Evolutionary conservation across 2,113 vertebrate genomes (phyloP).

Genomic region (Phalacrocorax carbo): DNA sequence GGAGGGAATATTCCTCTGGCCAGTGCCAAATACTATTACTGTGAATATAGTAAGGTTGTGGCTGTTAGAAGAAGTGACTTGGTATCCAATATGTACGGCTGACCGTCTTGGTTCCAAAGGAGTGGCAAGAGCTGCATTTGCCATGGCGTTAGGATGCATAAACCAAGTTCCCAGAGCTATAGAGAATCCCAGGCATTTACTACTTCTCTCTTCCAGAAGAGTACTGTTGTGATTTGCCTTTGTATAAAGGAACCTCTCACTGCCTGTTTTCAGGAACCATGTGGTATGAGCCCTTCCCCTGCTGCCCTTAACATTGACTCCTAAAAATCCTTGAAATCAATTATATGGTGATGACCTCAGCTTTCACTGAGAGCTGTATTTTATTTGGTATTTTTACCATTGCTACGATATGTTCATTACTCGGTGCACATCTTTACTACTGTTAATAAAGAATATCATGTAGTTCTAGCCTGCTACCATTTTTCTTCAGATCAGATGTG

Average conservation of each 20-base stretch:
- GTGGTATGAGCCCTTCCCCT: not conserved
- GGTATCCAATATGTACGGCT: not conserved
- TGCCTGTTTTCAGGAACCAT: not conserved
- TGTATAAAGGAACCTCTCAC: not conserved
- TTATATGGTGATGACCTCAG: not conserved
- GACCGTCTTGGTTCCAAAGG: not conserved
- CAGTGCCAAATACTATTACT: too few relatives aligned
- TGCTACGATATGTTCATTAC: slow-evolving; percentile 4
- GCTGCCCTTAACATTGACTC: not conserved
- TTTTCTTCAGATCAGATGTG: slow-evolving; percentile 77
- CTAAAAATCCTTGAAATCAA: not conserved
- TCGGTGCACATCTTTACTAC: not conserved
- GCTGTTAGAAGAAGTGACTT: not conserved
- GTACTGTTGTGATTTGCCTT: not conserved
- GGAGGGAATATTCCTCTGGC: not conserved
- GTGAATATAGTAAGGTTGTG: too few relatives aligned
- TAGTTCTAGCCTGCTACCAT: slow-evolving; percentile 72
- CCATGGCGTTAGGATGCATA: not conserved
- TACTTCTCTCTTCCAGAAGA: not conserved
- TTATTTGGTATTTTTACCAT: not conserved
- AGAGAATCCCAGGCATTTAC: not conserved
- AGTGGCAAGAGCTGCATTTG: not conserved
- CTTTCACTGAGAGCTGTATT: not conserved
- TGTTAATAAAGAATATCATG: slow-evolving; percentile 69
- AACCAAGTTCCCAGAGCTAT: not conserved